Evolutionary conservation across 2,113 vertebrate species (phyloP).

Genomic region (Paraplagusia blochii): DNA sequence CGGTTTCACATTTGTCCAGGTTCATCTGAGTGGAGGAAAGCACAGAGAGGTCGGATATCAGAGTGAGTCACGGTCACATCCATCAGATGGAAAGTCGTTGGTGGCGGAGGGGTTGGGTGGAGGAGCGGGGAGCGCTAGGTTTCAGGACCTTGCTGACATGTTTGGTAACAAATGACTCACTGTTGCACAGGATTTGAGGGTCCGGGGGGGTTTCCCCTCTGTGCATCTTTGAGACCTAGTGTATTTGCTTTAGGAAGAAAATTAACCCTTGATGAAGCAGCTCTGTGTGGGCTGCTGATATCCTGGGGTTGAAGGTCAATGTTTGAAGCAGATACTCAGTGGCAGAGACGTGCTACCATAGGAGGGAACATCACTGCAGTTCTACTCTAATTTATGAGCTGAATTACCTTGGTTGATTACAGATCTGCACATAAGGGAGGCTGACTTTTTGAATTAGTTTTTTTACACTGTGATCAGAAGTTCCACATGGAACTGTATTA

Average conservation of each 20-base stretch:
- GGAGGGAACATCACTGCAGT: slow-evolving; percentile 42
- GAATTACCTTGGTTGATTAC: slow-evolving; percentile 29
- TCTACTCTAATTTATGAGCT: slow-evolving; percentile 25
- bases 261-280: slow-evolving; percentile 52
- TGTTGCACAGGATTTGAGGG: slow-evolving; percentile 2
- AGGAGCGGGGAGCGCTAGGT: too few relatives aligned
- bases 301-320: slow-evolving; percentile 52
- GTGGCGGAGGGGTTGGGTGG: neutral
- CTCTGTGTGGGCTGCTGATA: slow-evolving; percentile 49
- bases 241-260: slow-evolving; percentile 51
- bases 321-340: slow-evolving; percentile 52
- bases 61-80: slow-evolving; percentile 10
- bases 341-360: slow-evolving; percentile 43
- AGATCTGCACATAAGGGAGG: slow-evolving; percentile 46
- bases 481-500: too few relatives aligned
- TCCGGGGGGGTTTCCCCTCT: slow-evolving; percentile 1
- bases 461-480: too few relatives aligned
- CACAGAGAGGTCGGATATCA: neutral
- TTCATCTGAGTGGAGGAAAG: neutral
- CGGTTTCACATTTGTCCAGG: slow-evolving; percentile 12
- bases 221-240: slow-evolving; percentile 19
- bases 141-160: slow-evolving; percentile 18
- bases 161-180: slow-evolving; percentile 46
- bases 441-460: slow-evolving; percentile 24
- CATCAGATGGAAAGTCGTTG: neutral